Percentiles rank a stretch among this genome's conserved stretches.
Conservation (phyloP, 2,113 vertebrate species). For the Epinephelus moara region DNA sequence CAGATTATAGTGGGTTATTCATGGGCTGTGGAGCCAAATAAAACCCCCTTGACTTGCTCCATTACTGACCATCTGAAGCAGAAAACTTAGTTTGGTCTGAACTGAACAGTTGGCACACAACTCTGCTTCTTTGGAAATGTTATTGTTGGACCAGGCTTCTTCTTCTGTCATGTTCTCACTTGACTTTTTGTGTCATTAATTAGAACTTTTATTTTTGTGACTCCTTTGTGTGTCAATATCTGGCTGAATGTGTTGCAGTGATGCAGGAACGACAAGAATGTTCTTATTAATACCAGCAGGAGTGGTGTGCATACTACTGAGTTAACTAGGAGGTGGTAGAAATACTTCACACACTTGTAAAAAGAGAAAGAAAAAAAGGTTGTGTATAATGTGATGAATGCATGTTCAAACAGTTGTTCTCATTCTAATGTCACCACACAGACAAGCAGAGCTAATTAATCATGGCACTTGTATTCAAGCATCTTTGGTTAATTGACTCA, state of each 20-base stretch:
- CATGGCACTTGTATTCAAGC: not conserved
- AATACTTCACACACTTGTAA: constrained; percentile 37
- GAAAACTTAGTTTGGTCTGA: not conserved
- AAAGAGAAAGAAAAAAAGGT: not conserved
- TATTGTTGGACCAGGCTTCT: not conserved
- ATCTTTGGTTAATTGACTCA: not conserved
- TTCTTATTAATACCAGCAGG: not conserved
- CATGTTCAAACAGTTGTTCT: constrained; percentile 1
- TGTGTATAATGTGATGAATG: not conserved
- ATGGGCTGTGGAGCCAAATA: not conserved
- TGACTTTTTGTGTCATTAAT: not conserved
- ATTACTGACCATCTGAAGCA: constrained; percentile 19
- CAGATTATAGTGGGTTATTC: constrained; percentile 4
- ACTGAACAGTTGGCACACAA: not conserved
- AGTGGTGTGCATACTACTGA: not conserved
- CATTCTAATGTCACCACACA: not conserved
- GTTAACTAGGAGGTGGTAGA: constrained; percentile 7
- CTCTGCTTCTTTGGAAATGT: constrained; percentile 11
- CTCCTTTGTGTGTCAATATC: not conserved
- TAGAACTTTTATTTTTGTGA: not conserved
- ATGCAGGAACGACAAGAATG: not conserved
- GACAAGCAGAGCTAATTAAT: not conserved
- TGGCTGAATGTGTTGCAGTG: not conserved
- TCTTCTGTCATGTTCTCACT: not conserved
- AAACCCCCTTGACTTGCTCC: not conserved